Evolutionary conservation across 2,113 vertebrate genomes (phyloP).

Genomic region (Lathamus discolor): DNA sequence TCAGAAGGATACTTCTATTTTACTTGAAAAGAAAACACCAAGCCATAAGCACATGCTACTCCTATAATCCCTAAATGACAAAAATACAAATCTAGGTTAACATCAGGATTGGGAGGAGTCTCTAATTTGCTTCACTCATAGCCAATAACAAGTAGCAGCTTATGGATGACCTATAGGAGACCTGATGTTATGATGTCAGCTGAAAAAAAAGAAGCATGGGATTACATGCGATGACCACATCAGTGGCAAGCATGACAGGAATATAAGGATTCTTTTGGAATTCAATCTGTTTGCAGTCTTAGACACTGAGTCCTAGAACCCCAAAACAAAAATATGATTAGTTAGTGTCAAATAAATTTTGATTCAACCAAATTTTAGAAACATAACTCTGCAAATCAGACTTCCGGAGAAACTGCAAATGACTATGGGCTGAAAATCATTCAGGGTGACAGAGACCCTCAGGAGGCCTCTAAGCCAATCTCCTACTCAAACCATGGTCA

Average conservation of each 20-base stretch:
- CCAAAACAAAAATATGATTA: rapidly evolving
- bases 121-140: rapidly evolving
- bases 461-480: background rate
- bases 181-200: background rate
- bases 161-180: background rate
- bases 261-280: background rate
- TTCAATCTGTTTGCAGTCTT: background rate
- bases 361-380: background rate
- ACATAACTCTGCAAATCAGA: background rate
- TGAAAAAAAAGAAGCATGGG: background rate
- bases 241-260: rapidly evolving
- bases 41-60: background rate
- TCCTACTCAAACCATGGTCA: background rate
- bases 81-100: background rate
- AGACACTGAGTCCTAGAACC: background rate
- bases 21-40: background rate
- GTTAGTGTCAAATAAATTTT: rapidly evolving
- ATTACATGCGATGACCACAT: rapidly evolving
- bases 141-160: background rate
- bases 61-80: background rate
- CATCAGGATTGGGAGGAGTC: background rate
- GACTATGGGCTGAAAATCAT: rapidly evolving
- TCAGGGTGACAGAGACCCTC: background rate
- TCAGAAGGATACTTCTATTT: background rate
- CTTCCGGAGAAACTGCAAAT: rapidly evolving